These are phyloP conservation scores for Pammene fasciana DNA, from an alignment of 2,888 invertebrate genomes.

Conservation along the genomic window DNA sequence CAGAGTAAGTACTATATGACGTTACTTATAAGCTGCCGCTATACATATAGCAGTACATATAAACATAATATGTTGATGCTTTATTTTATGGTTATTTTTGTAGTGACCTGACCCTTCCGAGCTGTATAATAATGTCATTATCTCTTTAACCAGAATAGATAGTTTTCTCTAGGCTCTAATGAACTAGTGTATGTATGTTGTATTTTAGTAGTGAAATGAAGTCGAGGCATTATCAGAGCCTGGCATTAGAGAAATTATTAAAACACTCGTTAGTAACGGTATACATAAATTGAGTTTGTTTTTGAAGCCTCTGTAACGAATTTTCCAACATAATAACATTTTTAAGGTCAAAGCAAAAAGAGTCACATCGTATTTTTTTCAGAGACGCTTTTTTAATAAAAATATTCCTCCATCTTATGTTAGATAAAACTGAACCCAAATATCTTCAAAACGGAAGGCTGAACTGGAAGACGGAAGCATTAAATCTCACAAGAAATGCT, in stretches of 20 bases:
- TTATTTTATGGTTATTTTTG: slow-evolving; percentile 31
- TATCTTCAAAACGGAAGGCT: slow-evolving; percentile 10
- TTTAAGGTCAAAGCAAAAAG: too few species aligned
- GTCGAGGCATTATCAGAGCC: too few species aligned
- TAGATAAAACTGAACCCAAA: neutral
- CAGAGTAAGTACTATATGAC: neutral
- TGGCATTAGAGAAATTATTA: too few species aligned
- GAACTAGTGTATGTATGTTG: neutral
- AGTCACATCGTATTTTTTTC: too few species aligned
- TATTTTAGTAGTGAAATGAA: neutral
- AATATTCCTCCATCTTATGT: too few species aligned
- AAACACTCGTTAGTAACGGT: too few species aligned
- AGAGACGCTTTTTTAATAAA: too few species aligned
- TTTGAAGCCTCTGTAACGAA: too few species aligned
- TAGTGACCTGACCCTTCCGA: slow-evolving; percentile 24
- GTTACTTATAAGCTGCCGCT: neutral
- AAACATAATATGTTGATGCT: slow-evolving; percentile 22
- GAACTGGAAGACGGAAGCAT: slow-evolving; percentile 25
- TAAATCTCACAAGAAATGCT: slow-evolving; percentile 23
- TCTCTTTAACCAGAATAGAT: slow-evolving; percentile 7
- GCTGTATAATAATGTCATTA: slow-evolving; percentile 23
- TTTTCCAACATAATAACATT: too few species aligned
- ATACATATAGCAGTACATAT: slow-evolving; percentile 4
- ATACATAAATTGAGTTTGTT: too few species aligned
- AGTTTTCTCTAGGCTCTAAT: neutral